Evolutionary conservation across 1,140 invertebrate genomes (phyloP).

Genomic region (Drosophila erecta): DNA sequence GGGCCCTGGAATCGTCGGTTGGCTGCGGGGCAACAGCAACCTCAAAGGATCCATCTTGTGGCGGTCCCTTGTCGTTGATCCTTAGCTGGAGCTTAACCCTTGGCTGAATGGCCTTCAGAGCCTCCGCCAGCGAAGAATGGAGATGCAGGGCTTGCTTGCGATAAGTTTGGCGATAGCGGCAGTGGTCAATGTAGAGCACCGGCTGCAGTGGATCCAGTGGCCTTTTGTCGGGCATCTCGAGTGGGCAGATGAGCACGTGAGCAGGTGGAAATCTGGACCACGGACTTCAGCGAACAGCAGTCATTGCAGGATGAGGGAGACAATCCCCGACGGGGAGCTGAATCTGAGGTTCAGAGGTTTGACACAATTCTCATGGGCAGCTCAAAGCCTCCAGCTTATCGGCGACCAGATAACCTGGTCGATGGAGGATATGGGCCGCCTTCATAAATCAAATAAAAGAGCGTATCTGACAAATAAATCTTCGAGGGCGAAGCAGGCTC

Average conservation of each 20-base stretch:
- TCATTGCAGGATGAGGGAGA: constrained; percentile 14
- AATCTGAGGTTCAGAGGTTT: constrained; percentile 11
- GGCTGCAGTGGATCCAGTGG: constrained; percentile 50
- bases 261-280: background rate
- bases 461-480: constrained; percentile 69
- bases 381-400: constrained; percentile 23
- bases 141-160: constrained; percentile 39
- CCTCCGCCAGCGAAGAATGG: constrained; percentile 47
- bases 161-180: constrained; percentile 39
- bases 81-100: constrained; percentile 58
- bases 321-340: background rate
- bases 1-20: constrained; percentile 8
- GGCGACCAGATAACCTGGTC: constrained; percentile 1
- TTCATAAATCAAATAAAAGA: constrained; percentile 67
- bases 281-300: background rate
- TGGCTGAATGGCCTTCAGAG: constrained; percentile 38
- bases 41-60: constrained; percentile 67
- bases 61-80: constrained; percentile 46
- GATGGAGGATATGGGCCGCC: constrained; percentile 21
- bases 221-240: constrained; percentile 23
- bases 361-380: constrained; percentile 44
- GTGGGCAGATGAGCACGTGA: constrained; percentile 3
- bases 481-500: constrained; percentile 35
- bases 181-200: constrained; percentile 73
- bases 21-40: constrained; percentile 44